Base-by-base conservation (phyloP, 2,888 invertebrate genomes). In the Tiliacea citrago region DNA sequence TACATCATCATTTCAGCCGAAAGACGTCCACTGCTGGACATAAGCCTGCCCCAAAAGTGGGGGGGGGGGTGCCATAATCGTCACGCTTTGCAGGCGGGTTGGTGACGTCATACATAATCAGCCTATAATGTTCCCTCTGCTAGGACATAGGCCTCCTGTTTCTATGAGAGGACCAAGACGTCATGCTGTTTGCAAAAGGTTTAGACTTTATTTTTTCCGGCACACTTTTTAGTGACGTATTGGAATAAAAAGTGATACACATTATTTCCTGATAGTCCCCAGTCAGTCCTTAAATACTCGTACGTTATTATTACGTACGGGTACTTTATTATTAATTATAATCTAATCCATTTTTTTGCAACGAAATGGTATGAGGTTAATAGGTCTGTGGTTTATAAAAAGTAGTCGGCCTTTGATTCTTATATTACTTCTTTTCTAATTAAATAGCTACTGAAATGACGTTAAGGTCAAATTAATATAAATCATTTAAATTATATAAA, bases 351-450 rank as follows among this genome's bases (percentile, higher is more conserved):
- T 42, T 75, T 86, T 45, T 86, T 86, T 86, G 60, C 68, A 76
- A 39, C 29, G 58, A 67, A 57, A 63, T 63, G 42, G 0, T 65
- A 39, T 66, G 62, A 84, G 73, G 80, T 73, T 76, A 81, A 77
- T 79, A 73, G 21, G 61, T 78, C 45, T 65, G 62, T 16, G 67
- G 70, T 77, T 67, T 57, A 58, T 58, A 69, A 78, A 86, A 86
- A 86, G 68, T 62, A 8, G 84, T 45, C 65, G 86, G 67, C 86
- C 86, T 86, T 77, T 73, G 35, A 16, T 83, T 85, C 79, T 76
- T 58, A 69, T 77, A 65, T 75, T 49, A 69, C 53, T 55, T 47
- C 47, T 75, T 62, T 67, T 63, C n/a, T 70, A 81, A 83, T 61
- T 77, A 77, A 77, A 63, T 24, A n/a, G 67, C 67, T 29, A 70